Evolutionary conservation across 2,888 invertebrate species (phyloP).

Genomic region (Cacoxenus indagator): DNA sequence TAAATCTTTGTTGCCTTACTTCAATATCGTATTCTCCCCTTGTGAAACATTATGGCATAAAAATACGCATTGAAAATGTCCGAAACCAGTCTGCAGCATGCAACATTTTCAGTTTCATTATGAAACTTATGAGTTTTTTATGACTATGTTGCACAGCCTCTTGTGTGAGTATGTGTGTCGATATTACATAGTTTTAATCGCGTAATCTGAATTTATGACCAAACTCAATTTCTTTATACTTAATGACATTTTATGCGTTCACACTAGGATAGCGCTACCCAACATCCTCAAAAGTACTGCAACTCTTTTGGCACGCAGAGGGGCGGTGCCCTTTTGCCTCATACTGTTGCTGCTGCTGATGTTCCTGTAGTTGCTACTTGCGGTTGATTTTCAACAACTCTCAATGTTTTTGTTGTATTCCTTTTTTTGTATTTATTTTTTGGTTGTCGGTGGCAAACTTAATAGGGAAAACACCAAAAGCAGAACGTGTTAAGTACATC

Average conservation of each 20-base stretch:
- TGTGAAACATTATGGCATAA: not conserved
- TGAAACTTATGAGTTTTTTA: slow-evolving; percentile 11
- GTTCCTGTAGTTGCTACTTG: slow-evolving; percentile 20
- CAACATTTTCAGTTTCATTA: slow-evolving; percentile 14
- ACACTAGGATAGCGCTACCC: slow-evolving; percentile 40
- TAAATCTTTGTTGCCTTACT: too few relatives aligned
- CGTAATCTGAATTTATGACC: slow-evolving; percentile 65
- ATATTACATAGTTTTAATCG: slow-evolving; percentile 63
- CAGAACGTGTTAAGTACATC: slow-evolving; percentile 31
- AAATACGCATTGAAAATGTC: not conserved
- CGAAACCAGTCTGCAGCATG: slow-evolving; percentile 7
- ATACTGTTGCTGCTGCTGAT: slow-evolving; percentile 20
- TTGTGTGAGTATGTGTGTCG: slow-evolving; percentile 42
- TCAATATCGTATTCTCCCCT: too few relatives aligned
- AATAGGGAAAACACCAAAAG: slow-evolving; percentile 23
- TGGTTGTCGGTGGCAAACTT: slow-evolving; percentile 34
- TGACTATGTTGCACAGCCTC: not conserved
- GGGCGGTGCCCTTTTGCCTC: slow-evolving; percentile 29
- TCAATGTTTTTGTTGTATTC: not conserved
- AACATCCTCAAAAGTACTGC: too few relatives aligned
- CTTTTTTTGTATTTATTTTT: slow-evolving; percentile 1
- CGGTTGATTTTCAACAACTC: slow-evolving; percentile 15
- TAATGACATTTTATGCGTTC: slow-evolving; percentile 63
- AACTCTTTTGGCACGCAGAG: too few relatives aligned
- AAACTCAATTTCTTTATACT: slow-evolving; percentile 65